These are phyloP conservation scores for Synanceia verrucosa DNA, from an alignment of 2,797 vertebrate species.

Conservation along the genomic window DNA sequence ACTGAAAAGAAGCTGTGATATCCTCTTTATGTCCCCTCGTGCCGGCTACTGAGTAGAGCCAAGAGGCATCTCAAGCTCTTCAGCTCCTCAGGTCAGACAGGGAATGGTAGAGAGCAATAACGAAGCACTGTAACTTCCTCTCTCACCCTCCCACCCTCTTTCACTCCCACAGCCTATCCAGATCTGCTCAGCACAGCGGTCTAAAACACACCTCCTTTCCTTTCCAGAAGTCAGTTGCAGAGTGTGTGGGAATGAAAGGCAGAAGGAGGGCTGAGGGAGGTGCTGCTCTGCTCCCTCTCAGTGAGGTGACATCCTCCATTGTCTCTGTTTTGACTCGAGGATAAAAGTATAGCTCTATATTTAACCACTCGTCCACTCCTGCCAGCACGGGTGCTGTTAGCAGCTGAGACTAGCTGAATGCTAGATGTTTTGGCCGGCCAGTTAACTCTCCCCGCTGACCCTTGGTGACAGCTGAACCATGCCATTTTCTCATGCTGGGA, in stretches of 20 bases:
- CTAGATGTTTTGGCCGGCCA: constrained; percentile 62
- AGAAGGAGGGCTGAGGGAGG: constrained; percentile 48
- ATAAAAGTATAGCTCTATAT: constrained; percentile 91
- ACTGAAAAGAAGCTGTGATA: constrained; percentile 29
- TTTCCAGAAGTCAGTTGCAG: constrained; percentile 56
- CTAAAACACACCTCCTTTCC: constrained; percentile 67
- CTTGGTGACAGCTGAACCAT: constrained; percentile 90
- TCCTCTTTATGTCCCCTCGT: constrained; percentile 49
- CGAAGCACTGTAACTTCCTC: constrained; percentile 60
- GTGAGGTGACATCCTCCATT: constrained; percentile 72
- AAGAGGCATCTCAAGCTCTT: constrained; percentile 65
- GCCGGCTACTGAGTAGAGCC: constrained; percentile 51
- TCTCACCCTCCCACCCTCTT: constrained; percentile 43
- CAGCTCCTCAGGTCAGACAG: constrained; percentile 81
- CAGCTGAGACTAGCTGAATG: constrained; percentile 88
- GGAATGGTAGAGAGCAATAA: constrained; percentile 76
- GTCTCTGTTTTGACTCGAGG: constrained; percentile 68
- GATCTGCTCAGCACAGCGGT: constrained; percentile 37
- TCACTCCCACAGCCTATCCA: constrained; percentile 69
- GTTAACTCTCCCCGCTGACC: constrained; percentile 76
- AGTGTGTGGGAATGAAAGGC: constrained; percentile 48
- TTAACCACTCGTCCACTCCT: constrained; percentile 89
- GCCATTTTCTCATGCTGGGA: constrained; percentile 75
- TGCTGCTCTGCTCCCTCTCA: constrained; percentile 74
- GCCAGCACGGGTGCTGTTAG: constrained; percentile 83